phyloP scores from a whole-genome alignment of 2,113 vertebrate genomes.

The Corynorhinus townsendii region DNA sequence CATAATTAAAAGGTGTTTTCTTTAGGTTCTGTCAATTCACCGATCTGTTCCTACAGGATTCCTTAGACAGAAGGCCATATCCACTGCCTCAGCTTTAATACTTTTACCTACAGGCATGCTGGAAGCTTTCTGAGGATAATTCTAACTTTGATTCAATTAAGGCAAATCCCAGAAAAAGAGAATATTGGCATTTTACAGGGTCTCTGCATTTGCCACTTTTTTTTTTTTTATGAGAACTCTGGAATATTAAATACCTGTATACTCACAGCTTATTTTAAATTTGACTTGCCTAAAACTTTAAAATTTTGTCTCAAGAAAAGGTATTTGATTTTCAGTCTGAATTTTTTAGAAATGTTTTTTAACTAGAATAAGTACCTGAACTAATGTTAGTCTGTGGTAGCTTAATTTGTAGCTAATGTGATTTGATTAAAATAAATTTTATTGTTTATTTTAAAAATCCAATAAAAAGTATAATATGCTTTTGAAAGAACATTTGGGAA shows the following conservation, averaged over 20 bases:
- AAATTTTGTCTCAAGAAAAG: not conserved
- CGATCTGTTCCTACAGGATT: not conserved
- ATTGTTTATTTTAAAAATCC: not conserved
- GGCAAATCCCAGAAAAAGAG: constrained; percentile 11
- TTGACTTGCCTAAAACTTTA: constrained; percentile 17
- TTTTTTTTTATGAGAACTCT: constrained; percentile 4
- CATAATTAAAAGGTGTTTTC: not conserved
- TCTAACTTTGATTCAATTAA: not conserved
- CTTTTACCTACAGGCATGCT: not conserved
- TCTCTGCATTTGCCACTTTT: constrained; percentile 3
- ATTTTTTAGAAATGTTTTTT: constrained; percentile 27
- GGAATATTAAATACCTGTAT: not conserved
- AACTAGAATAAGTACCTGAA: not conserved
- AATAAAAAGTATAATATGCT: not conserved
- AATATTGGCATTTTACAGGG: not conserved
- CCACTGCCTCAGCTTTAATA: not conserved
- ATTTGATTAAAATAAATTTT: constrained; percentile 24
- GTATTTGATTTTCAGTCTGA: not conserved
- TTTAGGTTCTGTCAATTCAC: not conserved
- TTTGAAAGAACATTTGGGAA: not conserved
- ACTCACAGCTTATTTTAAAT: not conserved
- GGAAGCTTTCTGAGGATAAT: not conserved
- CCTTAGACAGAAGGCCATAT: not conserved
- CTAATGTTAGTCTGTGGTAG: not conserved
- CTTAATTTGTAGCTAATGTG: constrained; percentile 1